These are phyloP conservation scores for Oreortyx pictus DNA, from an alignment of 2,797 vertebrate species.

Conservation along the genomic window DNA sequence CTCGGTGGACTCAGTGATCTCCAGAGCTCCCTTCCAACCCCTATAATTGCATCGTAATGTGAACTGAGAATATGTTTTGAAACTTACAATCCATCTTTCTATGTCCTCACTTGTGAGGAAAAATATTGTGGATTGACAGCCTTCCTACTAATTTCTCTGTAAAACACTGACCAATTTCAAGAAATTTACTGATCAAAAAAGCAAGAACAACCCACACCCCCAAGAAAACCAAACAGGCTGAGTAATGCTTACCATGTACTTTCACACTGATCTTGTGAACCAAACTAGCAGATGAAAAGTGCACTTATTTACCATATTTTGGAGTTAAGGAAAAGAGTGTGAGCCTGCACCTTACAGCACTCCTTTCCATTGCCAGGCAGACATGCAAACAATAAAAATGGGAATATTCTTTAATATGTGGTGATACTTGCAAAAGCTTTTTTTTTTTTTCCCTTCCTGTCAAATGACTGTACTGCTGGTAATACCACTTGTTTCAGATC, in stretches of 20 bases:
- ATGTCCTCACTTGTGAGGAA: background rate
- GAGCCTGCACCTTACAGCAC: background rate
- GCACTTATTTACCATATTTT: background rate
- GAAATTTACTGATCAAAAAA: background rate
- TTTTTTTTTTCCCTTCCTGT: background rate
- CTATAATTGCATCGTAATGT: too few relatives aligned
- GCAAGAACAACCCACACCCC: background rate
- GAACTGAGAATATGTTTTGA: background rate
- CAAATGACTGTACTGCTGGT: background rate
- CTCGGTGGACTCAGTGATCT: too few relatives aligned
- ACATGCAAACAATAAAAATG: background rate
- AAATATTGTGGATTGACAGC: background rate
- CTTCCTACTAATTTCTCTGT: background rate
- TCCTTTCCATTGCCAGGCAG: background rate
- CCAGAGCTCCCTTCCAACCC: too few relatives aligned
- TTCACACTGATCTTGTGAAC: background rate
- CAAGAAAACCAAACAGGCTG: background rate
- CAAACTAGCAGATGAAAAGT: background rate
- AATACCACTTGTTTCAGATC: accelerated
- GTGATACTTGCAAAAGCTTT: background rate
- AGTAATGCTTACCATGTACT: background rate
- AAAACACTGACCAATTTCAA: background rate
- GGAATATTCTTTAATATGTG: background rate
- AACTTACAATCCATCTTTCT: background rate
- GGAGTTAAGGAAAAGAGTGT: background rate